A percentile compares a stretch with the other conserved stretches of the same genome.
Evolutionary conservation across 2,113 vertebrate genomes (phyloP).

Genomic region (Clarias macrocephalus): DNA sequence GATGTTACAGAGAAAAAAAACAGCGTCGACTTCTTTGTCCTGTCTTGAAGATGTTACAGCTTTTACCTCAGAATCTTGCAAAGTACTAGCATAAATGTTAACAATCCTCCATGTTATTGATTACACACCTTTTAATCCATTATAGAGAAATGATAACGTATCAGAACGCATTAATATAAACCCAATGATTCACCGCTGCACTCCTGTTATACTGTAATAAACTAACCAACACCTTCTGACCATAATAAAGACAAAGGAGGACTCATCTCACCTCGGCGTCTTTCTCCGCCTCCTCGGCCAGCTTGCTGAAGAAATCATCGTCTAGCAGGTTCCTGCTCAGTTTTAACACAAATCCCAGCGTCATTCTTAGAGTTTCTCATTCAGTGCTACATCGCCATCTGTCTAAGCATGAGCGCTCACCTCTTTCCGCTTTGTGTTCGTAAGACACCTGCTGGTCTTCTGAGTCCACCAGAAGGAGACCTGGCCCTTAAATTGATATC

Average conservation of each 20-base stretch:
- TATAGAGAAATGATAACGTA: neutral
- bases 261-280: conserved; percentile 63
- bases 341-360: conserved; percentile 3
- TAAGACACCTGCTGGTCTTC: conserved; percentile 16
- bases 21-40: too few relatives aligned
- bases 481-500: conserved; percentile 58
- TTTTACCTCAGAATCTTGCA: neutral
- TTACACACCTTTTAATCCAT: neutral
- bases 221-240: neutral
- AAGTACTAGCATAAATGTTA: neutral
- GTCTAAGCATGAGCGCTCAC: conserved; percentile 55
- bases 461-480: neutral
- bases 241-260: neutral
- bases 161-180: neutral
- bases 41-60: neutral
- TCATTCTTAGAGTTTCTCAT: neutral
- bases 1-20: neutral
- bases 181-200: neutral
- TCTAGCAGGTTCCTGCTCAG: conserved; percentile 68
- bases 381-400: neutral
- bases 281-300: conserved; percentile 65
- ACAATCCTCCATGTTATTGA: neutral
- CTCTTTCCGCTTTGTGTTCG: conserved; percentile 53
- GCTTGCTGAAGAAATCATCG: conserved; percentile 71
- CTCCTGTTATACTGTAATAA: neutral